Percentiles rank a stretch among this genome's conserved stretches.
Conservation (phyloP, 2,797 vertebrate genomes). For the Danio jaintianensis region DNA sequence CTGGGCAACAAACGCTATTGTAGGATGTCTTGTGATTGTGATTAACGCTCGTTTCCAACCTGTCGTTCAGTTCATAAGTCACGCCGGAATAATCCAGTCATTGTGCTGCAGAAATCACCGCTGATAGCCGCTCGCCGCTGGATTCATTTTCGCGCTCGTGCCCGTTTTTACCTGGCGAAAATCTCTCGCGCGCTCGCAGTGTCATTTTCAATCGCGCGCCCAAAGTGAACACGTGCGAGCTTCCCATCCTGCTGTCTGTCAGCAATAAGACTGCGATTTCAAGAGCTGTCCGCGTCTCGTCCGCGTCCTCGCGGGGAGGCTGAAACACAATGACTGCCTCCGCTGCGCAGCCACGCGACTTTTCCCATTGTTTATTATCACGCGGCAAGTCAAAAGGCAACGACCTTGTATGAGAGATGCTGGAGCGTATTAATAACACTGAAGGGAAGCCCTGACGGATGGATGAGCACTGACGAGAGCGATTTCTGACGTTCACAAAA, state of each 20-base stretch:
- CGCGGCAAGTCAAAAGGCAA: slow-evolving; percentile 31
- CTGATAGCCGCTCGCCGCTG: not conserved
- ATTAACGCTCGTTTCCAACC: not conserved
- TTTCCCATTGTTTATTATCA: slow-evolving; percentile 11
- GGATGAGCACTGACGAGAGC: slow-evolving; percentile 20
- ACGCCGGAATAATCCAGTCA: not conserved
- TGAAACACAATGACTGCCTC: not conserved
- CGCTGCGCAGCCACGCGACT: not conserved
- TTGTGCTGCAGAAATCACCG: not conserved
- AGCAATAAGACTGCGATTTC: not conserved
- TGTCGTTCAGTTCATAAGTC: not conserved
- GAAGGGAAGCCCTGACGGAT: slow-evolving; percentile 30
- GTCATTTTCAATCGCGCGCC: slow-evolving; percentile 8
- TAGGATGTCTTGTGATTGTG: not conserved
- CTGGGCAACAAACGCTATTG: not conserved
- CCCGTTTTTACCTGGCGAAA: slow-evolving; percentile 18
- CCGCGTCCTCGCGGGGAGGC: not conserved
- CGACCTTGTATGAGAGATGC: slow-evolving; percentile 44
- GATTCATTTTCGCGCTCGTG: slow-evolving; percentile 19
- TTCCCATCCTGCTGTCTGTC: not conserved
- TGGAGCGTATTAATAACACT: slow-evolving; percentile 20
- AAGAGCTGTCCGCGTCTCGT: slow-evolving; percentile 1
- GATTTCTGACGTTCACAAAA: slow-evolving; percentile 43
- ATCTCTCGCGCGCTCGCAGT: not conserved
- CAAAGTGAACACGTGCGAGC: slow-evolving; percentile 4